Evolutionary conservation across 2,797 vertebrate genomes (phyloP), one percentile per base, ranked within the genome.

Genomic region (Petrocephalus sullivani): DNA sequence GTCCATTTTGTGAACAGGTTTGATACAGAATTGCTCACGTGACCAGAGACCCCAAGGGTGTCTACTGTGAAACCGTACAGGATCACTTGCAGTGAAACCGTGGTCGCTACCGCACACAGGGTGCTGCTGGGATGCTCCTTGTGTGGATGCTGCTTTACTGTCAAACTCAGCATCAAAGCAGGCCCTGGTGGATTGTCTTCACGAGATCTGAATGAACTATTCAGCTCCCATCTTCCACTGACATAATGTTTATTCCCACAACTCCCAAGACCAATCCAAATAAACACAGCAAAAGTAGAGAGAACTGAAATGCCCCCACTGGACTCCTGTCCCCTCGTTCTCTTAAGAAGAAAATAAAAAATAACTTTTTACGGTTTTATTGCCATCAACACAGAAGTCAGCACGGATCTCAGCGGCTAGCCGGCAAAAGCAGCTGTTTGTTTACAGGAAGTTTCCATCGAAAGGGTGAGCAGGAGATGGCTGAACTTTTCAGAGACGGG

Each of bases 381-480:
- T 57, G 84, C 21, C 19, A 7, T 61, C 14, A 87, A 46, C 53
- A 64, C 37, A 61, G 85, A 41, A 58, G 85, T 61, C 85, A 87
- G 84, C 54, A 58, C 33, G 53, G 37, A 21, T 41, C 84, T 61
- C 19, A 41, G 21, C 85, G 1, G 85, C 19, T 8, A 2, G 21
- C 86, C 58, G 19, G 58, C 7, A 37, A 67, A 67, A 67, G 23
- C 57, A 82, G 54, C 87, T 19, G 71, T 28, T 54, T 82, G 53
- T 86, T 89, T 91, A 87, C 82, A 88, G 67, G 87, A 91, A 90
- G 67, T 10, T 60, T 23, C 88, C 85, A 85, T 54, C 84, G 21
- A 28, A 60, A 84, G 37, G 88, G 58, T 33, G 28, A 84, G 61
- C n/a, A 51, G 54, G 83, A 3, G 9, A 37, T 4, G 28, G 14